Evolutionary conservation across 2,888 invertebrate species (phyloP).

Genomic region (Dynastes hyllus): DNA sequence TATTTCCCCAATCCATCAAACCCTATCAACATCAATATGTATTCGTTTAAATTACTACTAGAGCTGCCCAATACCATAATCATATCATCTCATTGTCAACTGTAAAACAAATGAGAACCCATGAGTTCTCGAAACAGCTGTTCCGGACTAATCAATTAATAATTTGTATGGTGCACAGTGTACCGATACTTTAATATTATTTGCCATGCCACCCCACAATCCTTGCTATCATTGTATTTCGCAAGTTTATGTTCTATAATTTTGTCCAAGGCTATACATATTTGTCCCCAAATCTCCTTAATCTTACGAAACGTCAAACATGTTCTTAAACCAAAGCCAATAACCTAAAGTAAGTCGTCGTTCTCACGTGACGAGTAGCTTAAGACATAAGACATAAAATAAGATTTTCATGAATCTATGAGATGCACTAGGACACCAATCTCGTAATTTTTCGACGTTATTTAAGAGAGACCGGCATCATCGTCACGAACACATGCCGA

Average conservation of each 20-base stretch:
- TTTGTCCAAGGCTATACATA: neutral
- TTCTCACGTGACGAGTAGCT: neutral
- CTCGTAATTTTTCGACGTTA: neutral
- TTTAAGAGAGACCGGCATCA: neutral
- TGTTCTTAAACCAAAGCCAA: neutral
- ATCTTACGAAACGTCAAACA: neutral
- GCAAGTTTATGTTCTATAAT: neutral
- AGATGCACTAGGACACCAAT: too few relatives aligned
- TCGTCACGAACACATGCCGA: slow-evolving; percentile 3
- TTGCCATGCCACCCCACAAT: too few relatives aligned
- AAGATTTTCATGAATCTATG: neutral
- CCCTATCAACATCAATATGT: too few relatives aligned
- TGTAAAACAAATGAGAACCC: too few relatives aligned
- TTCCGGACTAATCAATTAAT: too few relatives aligned
- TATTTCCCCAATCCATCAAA: neutral
- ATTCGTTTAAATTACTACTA: too few relatives aligned
- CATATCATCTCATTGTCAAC: too few relatives aligned
- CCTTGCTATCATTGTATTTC: too few relatives aligned
- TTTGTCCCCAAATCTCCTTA: neutral
- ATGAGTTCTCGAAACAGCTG: too few relatives aligned
- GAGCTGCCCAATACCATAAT: too few relatives aligned
- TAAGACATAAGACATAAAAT: neutral
- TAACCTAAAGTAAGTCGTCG: neutral
- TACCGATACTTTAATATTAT: too few relatives aligned
- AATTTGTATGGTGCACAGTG: too few relatives aligned